A percentile compares a stretch with the other conserved stretches of the same genome.
Evolutionary conservation across 2,888 invertebrate species (phyloP).

Genomic region (Eilema griseolum): DNA sequence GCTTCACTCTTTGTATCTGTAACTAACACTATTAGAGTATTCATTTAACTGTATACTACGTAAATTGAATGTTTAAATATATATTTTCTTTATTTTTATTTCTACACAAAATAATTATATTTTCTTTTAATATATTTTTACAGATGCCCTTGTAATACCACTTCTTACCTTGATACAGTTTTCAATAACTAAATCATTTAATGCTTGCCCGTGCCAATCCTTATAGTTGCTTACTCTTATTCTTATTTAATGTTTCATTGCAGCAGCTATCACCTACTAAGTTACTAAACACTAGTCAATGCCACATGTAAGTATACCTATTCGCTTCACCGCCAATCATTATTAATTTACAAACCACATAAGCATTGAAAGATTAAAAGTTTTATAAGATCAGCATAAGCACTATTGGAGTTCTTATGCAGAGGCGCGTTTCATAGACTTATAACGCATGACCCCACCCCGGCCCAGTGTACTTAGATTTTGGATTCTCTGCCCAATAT

Average conservation of each 20-base stretch:
- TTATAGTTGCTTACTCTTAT: slow-evolving; percentile 78
- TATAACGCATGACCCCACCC: no score
- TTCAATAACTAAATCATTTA: slow-evolving; percentile 51
- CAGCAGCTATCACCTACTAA: slow-evolving; percentile 86
- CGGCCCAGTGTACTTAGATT: no score
- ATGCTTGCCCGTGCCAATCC: slow-evolving; percentile 65
- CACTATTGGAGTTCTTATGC: no score
- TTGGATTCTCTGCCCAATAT: no score
- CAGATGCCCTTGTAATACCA: slow-evolving; percentile 38
- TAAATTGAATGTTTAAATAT: slow-evolving; percentile 2
- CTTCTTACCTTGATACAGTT: slow-evolving; percentile 35
- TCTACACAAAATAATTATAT: background rate
- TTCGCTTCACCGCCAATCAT: slow-evolving; percentile 47
- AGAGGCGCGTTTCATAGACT: no score
- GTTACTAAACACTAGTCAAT: slow-evolving; percentile 83
- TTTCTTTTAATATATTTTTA: slow-evolving; percentile 25
- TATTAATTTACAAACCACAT: slow-evolving; percentile 28
- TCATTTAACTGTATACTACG: background rate
- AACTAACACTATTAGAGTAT: background rate
- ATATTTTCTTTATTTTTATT: slow-evolving; percentile 21
- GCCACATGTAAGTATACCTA: slow-evolving; percentile 79
- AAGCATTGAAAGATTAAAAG: background rate
- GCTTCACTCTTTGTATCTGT: slow-evolving; percentile 16
- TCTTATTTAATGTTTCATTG: slow-evolving; percentile 81
- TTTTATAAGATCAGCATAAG: no score